Evolutionary conservation across 2,888 invertebrate species (phyloP).

Genomic region (Oxystoma pomonae): DNA sequence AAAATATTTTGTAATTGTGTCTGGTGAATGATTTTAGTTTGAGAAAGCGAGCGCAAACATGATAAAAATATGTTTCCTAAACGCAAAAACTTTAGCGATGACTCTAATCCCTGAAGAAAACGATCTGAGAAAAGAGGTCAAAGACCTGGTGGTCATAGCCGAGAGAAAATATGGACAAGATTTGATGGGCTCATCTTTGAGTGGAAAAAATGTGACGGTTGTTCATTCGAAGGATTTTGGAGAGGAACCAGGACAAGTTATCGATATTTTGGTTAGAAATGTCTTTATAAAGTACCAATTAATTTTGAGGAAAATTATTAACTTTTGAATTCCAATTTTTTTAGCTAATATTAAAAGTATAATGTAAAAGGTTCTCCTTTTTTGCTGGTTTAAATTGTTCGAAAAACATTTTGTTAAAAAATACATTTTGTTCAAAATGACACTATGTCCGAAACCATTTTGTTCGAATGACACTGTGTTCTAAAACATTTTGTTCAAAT

Average conservation of each 20-base stretch:
- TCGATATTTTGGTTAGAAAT: slow-evolving; percentile 6
- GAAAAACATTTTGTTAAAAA: too few species aligned
- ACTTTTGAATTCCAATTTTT: too few species aligned
- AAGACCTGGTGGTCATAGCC: background rate
- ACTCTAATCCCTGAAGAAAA: slow-evolving; percentile 22
- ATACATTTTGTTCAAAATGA: too few species aligned
- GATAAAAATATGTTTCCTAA: slow-evolving; percentile 17
- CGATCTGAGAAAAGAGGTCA: background rate
- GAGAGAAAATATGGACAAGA: slow-evolving; percentile 2
- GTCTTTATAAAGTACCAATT: too few species aligned
- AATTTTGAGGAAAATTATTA: too few species aligned
- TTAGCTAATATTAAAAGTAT: too few species aligned
- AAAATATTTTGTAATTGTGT: background rate
- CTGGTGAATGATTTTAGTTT: slow-evolving; percentile 13
- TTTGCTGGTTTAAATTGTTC: too few species aligned
- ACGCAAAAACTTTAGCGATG: slow-evolving; percentile 13
- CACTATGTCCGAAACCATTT: too few species aligned
- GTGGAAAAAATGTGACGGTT: background rate
- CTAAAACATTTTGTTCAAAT: too few species aligned
- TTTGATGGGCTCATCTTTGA: background rate
- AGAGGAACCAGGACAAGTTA: background rate
- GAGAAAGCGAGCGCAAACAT: slow-evolving; percentile 14
- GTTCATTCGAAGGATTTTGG: background rate
- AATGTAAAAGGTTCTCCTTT: too few species aligned
- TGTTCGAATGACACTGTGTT: too few species aligned